Conservation (phyloP, 2,888 invertebrate species). For the Octonoba sinensis region DNA sequence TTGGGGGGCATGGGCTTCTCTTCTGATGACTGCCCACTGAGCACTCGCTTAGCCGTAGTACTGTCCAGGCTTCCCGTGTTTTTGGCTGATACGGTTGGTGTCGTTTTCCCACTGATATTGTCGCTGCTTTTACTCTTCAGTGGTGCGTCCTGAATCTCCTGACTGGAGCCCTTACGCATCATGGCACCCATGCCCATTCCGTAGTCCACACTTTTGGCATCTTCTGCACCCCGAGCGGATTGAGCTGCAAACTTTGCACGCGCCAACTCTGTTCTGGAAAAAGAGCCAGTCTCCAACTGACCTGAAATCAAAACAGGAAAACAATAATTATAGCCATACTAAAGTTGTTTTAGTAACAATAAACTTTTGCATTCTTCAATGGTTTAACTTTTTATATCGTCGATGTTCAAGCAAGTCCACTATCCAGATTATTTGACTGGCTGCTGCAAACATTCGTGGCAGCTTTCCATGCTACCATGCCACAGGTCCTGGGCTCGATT, state of each 20-base stretch:
- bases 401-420: too few species aligned
- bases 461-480: too few species aligned
- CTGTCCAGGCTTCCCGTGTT: constrained; percentile 77
- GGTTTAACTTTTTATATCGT: too few species aligned
- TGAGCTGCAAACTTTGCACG: constrained; percentile 58
- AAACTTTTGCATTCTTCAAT: too few species aligned
- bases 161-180: constrained; percentile 38
- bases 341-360: too few species aligned
- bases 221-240: constrained; percentile 62
- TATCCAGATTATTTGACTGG: too few species aligned
- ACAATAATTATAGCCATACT: too few species aligned
- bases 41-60: constrained; percentile 90
- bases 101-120: constrained; percentile 76
- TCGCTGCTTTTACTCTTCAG: constrained; percentile 89
- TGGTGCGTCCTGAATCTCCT: constrained; percentile 40
- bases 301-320: constrained; percentile 15
- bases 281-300: constrained; percentile 38
- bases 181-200: constrained; percentile 71
- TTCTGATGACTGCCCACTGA: constrained; percentile 84
- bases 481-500: too few species aligned
- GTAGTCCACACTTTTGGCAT: constrained; percentile 75
- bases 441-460: too few species aligned
- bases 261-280: constrained; percentile 59
- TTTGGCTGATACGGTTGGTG: constrained; percentile 13
- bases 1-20: constrained; percentile 18